Percentiles rank a stretch among this genome's conserved stretches.
These are phyloP conservation scores for Parnassius orleans DNA, from an alignment of 2,888 invertebrate species.

Conservation along the genomic window DNA sequence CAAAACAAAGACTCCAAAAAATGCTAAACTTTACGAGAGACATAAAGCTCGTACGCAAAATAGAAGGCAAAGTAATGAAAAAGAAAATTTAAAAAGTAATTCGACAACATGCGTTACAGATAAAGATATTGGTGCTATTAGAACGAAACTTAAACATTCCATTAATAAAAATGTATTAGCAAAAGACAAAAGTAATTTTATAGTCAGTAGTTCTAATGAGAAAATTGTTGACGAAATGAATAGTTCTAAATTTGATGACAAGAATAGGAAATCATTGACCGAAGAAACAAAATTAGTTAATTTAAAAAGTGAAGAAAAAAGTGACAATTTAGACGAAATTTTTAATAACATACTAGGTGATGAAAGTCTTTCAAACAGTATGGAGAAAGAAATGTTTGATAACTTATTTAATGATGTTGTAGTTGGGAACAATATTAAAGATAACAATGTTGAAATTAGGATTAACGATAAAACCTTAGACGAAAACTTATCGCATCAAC, in stretches of 20 bases:
- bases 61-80: slow-evolving; percentile 62
- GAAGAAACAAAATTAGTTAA: slow-evolving; percentile 46
- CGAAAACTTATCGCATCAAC: slow-evolving; percentile 32
- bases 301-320: slow-evolving; percentile 38
- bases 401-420: slow-evolving; percentile 67
- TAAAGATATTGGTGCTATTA: slow-evolving; percentile 77
- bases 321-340: slow-evolving; percentile 60
- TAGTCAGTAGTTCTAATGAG: slow-evolving; percentile 66
- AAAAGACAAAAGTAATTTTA: slow-evolving; percentile 72
- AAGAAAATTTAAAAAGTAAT: slow-evolving; percentile 60
- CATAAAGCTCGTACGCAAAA: slow-evolving; percentile 56
- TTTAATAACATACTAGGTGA: slow-evolving; percentile 64
- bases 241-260: slow-evolving; percentile 51
- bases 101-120: slow-evolving; percentile 50
- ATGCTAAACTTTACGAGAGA: slow-evolving; percentile 67
- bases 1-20: slow-evolving; percentile 58
- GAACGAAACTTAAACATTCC: slow-evolving; percentile 78
- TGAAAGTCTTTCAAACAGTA: slow-evolving; percentile 50
- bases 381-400: slow-evolving; percentile 63
- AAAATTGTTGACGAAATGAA: slow-evolving; percentile 56
- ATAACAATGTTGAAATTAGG: slow-evolving; percentile 40
- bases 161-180: slow-evolving; percentile 72
- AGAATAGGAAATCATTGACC: slow-evolving; percentile 41
- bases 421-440: slow-evolving; percentile 37
- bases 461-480: slow-evolving; percentile 43